Evolutionary conservation across 2,888 invertebrate genomes (phyloP).

Genomic region (Tachina lurida): DNA sequence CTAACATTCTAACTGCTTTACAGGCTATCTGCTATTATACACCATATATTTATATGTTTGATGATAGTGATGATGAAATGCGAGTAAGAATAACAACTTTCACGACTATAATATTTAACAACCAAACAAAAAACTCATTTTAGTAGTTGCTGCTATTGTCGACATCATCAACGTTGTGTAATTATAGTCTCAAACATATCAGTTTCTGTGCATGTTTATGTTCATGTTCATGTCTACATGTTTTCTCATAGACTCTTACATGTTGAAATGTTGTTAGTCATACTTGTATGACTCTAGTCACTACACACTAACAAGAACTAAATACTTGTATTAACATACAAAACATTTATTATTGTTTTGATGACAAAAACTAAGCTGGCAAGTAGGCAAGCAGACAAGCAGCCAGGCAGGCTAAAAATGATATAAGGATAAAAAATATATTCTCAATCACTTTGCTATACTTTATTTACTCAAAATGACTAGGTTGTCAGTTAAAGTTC

Average conservation of each 20-base stretch:
- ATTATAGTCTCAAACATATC: conserved; percentile 45
- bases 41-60: background rate
- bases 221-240: conserved; percentile 16
- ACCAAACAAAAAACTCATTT: conserved; percentile 51
- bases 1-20: background rate
- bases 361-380: conserved; percentile 43
- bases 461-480: background rate
- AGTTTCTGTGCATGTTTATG: conserved; percentile 10
- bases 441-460: conserved; percentile 18
- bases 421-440: background rate
- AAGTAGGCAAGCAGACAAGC: conserved; percentile 1
- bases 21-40: background rate
- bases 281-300: conserved; percentile 30
- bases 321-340: conserved; percentile 34
- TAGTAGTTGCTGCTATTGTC: conserved; percentile 39
- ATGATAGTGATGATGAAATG: background rate
- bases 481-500: conserved; percentile 34
- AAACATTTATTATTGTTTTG: conserved; percentile 46
- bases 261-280: conserved; percentile 50
- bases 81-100: conserved; percentile 26
- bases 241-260: conserved; percentile 31
- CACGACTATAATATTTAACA: conserved; percentile 15
- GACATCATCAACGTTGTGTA: conserved; percentile 44
- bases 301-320: conserved; percentile 24
- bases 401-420: background rate